Percentiles rank a stretch among this genome's conserved stretches.
Conservation (phyloP, 2,888 invertebrate species). For the Azorinus chamasolen region DNA sequence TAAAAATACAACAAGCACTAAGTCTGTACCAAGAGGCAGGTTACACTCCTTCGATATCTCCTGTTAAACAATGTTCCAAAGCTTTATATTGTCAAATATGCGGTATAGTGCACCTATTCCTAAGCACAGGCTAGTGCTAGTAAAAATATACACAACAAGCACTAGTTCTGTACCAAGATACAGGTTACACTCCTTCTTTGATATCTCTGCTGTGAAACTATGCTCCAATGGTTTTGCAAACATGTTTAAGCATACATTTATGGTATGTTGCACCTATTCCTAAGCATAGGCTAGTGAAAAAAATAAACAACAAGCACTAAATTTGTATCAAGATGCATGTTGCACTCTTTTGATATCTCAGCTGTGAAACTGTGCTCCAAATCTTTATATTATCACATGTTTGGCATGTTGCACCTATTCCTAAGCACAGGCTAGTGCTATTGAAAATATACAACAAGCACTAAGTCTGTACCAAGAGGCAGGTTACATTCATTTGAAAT, state of each 20-base stretch:
- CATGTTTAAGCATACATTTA: no score
- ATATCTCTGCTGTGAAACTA: no score
- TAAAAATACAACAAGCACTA: no score
- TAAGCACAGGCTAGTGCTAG: conserved; percentile 29
- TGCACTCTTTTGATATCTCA: background rate
- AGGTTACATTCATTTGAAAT: background rate
- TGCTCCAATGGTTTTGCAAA: no score
- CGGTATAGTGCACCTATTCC: conserved; percentile 13
- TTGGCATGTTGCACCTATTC: no score
- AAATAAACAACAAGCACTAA: conserved; percentile 27
- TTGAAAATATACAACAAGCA: background rate
- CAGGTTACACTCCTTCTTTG: no score
- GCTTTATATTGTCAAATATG: background rate
- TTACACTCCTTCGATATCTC: no score
- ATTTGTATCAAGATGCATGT: conserved; percentile 21
- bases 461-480: conserved; percentile 4
- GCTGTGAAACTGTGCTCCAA: conserved; percentile 12
- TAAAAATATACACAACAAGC: conserved; percentile 21
- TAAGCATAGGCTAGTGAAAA: conserved; percentile 35
- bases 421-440: conserved; percentile 27
- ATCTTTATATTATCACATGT: no score
- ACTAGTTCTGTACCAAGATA: conserved; percentile 30
- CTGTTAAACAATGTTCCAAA: no score
- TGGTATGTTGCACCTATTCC: conserved; percentile 5
- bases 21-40: no score